Conservation (phyloP, 23 tunicate species). For the Trididemnum nubilum region DNA sequence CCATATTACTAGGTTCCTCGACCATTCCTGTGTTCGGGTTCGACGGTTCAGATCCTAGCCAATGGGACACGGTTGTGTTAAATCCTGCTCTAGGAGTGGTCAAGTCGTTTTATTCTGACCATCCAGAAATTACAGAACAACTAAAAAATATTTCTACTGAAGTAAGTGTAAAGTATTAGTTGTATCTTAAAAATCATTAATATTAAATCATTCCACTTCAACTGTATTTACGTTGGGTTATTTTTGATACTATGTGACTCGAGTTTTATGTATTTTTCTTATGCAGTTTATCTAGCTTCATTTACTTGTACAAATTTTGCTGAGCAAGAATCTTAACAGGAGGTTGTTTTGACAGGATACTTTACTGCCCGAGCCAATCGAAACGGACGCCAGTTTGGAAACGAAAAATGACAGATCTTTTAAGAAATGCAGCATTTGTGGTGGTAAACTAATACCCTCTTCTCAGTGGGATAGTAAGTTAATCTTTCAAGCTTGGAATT, state of each 20-base stretch:
- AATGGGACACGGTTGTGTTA: conserved; percentile 62
- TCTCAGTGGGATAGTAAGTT: neutral
- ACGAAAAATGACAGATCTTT: neutral
- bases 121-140: neutral
- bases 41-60: conserved; percentile 74
- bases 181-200: no score
- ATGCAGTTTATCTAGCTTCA: neutral
- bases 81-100: conserved; percentile 58
- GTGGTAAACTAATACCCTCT: neutral
- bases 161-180: neutral
- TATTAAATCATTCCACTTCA: no score
- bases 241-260: no score
- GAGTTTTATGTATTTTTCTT: neutral
- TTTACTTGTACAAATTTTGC: no score
- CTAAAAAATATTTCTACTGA: neutral
- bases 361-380: neutral
- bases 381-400: neutral
- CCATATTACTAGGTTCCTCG: no score
- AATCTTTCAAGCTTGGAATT: no score
- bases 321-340: no score
- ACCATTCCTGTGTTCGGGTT: conserved; percentile 69
- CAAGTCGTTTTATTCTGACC: neutral
- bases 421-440: conserved; percentile 10
- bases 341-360: neutral
- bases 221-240: no score